Evolutionary conservation across 1,140 invertebrate genomes (phyloP), one percentile per base, ranked within the genome.

Genomic region (Semibalanus balanoides): DNA sequence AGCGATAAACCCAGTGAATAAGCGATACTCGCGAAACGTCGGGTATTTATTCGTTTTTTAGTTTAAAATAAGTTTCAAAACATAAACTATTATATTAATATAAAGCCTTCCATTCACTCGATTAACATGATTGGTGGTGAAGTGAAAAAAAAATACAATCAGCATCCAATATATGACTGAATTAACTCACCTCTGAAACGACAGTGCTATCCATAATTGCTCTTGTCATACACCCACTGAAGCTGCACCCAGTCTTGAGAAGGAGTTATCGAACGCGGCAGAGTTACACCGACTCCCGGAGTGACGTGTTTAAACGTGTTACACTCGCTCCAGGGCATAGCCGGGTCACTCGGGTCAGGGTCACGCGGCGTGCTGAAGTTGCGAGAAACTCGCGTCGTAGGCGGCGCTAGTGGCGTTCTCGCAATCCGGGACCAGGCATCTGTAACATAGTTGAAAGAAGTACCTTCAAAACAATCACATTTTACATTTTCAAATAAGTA

Each of bases 291-390:
- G 51, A n/a, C n/a, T 14, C 22, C 51, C 14, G 9, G 51, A 7
- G 22, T 1, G 7, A 25, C 3, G 51, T 11, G 51, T 19, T 64
- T 7, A 19, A 64, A 64, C 22, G 51, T 64, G 9, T 64, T 1
- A 25, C 51, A 64, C 51, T 64, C 51, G 51, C 51, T 64, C 51
- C 51, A 64, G 1, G 51, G 51, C 7, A 22, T 14, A 25, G 11
- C 51, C 14, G 51, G 14, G 51, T 64, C 22, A 25, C 14, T 25
- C 3, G 51, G 51, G 51, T 64, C 51, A 14, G 51, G 1, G 22
- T 77, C 0, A 30, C 69, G 69, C 9, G 76, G 76, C 1, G 76
- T 77, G 0, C 74, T 77, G 43, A 77, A 77, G 74, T 77, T 77
- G 27, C 76, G 31, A n/a, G 64, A 76, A 76, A 17, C 40, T 30